phyloP scores from a whole-genome alignment of 2,888 invertebrate genomes.

The Nomada fabriciana region DNA sequence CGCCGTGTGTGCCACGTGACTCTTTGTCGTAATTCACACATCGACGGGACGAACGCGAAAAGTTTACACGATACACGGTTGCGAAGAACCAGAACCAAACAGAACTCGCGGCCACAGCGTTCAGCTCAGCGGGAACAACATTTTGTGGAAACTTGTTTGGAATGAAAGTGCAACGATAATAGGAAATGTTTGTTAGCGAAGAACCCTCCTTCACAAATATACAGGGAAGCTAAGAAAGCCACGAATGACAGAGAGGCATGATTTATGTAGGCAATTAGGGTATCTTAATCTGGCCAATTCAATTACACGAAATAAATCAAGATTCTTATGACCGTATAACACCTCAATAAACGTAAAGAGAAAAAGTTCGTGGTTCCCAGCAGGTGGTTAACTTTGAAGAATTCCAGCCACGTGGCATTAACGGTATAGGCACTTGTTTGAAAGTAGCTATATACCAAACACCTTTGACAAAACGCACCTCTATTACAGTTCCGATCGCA shows the following conservation, averaged over 20 bases:
- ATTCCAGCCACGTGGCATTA: slow-evolving; percentile 51
- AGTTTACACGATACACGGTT: background rate
- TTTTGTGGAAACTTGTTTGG: no score
- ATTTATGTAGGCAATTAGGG: slow-evolving; percentile 3
- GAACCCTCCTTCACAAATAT: background rate
- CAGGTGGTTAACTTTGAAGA: slow-evolving; percentile 27
- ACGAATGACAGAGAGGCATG: background rate
- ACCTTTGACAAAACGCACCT: slow-evolving; percentile 28
- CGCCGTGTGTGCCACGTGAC: background rate
- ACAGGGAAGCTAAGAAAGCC: background rate
- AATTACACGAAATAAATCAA: slow-evolving; percentile 4
- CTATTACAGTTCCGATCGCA: background rate
- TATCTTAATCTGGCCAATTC: background rate
- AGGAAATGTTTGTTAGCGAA: background rate
- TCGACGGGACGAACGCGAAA: slow-evolving; percentile 19
- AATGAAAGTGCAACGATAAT: no score
- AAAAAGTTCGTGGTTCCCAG: background rate
- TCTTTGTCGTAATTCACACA: slow-evolving; percentile 50
- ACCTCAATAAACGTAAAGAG: background rate
- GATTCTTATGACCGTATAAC: background rate
- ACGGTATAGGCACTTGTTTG: slow-evolving; percentile 22
- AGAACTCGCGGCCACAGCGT: background rate
- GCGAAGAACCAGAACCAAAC: background rate
- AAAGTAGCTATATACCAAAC: background rate
- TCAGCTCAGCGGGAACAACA: no score